These are phyloP conservation scores for Hybognathus amarus DNA, from an alignment of 2,797 vertebrate species.

Conservation along the genomic window DNA sequence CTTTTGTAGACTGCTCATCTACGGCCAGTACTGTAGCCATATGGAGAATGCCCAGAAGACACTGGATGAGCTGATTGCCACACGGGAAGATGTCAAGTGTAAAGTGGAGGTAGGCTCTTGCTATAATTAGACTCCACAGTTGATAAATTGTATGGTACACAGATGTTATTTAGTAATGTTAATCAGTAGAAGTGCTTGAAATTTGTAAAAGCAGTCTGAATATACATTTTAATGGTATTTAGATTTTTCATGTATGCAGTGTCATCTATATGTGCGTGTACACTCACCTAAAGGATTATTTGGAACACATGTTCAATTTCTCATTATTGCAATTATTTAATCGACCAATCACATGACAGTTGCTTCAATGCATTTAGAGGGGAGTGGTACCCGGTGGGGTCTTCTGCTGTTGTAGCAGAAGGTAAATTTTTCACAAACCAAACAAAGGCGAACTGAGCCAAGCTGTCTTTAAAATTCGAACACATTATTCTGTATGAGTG, in stretches of 20 bases:
- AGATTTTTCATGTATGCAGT: not conserved
- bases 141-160: not conserved
- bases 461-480: too few species aligned
- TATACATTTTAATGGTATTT: not conserved
- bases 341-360: too few species aligned
- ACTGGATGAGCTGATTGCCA: slow-evolving; percentile 88
- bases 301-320: too few species aligned
- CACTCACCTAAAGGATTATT: too few species aligned
- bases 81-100: slow-evolving; percentile 87
- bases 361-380: too few species aligned
- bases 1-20: slow-evolving; percentile 88
- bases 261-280: not conserved
- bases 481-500: too few species aligned
- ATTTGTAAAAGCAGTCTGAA: not conserved
- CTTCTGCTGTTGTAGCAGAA: too few species aligned
- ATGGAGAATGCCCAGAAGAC: slow-evolving; percentile 96
- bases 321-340: too few species aligned
- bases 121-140: not conserved
- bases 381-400: too few species aligned
- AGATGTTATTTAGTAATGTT: not conserved
- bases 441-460: too few species aligned
- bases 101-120: slow-evolving; percentile 89
- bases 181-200: not conserved
- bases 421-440: too few species aligned
- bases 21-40: slow-evolving; percentile 97